phyloP scores from a whole-genome alignment of 2,113 vertebrate species.

The Tenrec ecaudatus region DNA sequence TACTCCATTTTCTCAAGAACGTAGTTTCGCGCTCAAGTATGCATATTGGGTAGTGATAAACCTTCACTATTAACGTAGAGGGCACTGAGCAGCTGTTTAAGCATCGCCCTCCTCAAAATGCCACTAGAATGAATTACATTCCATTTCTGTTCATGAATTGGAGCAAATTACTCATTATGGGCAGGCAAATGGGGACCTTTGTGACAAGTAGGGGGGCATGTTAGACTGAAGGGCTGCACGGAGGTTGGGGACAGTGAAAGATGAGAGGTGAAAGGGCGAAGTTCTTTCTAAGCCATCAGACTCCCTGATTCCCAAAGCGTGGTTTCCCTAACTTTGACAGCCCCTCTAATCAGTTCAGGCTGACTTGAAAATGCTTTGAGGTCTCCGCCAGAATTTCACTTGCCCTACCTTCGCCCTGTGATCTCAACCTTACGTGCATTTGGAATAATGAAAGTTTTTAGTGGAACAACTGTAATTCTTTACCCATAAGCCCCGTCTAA shows the following conservation, averaged over 20 bases:
- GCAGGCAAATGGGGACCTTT: slow-evolving; percentile 83
- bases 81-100: slow-evolving; percentile 76
- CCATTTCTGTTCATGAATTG: slow-evolving; percentile 76
- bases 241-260: slow-evolving; percentile 80
- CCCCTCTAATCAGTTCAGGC: not conserved
- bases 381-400: not conserved
- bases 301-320: not conserved
- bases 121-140: slow-evolving; percentile 73
- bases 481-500: slow-evolving; percentile 10
- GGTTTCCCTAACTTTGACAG: not conserved
- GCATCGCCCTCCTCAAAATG: slow-evolving; percentile 71
- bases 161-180: slow-evolving; percentile 87
- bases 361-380: not conserved
- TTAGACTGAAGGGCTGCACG: slow-evolving; percentile 81
- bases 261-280: slow-evolving; percentile 36
- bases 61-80: slow-evolving; percentile 72
- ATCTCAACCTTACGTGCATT: slow-evolving; percentile 22
- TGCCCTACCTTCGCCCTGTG: not conserved
- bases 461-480: not conserved
- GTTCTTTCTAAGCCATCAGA: not conserved
- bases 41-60: slow-evolving; percentile 69
- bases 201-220: slow-evolving; percentile 82
- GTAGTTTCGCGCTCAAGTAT: slow-evolving; percentile 73
- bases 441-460: not conserved
- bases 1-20: slow-evolving; percentile 79